A percentile compares a stretch with the other conserved stretches of the same genome.
Evolutionary conservation across 1,140 invertebrate genomes (phyloP).

Genomic region (Leptonema lineaticorne): DNA sequence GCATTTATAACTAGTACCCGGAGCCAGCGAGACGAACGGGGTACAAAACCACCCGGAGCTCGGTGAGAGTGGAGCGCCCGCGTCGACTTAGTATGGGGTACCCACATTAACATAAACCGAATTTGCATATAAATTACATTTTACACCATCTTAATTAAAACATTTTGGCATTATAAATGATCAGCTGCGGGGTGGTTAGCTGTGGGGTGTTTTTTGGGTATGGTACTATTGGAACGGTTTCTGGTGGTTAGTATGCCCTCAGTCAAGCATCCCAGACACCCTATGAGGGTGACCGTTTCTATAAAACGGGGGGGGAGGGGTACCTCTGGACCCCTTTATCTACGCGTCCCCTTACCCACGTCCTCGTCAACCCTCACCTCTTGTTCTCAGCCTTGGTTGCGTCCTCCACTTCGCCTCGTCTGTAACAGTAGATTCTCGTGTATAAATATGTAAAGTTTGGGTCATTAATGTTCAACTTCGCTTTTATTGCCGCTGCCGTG

Average conservation of each 20-base stretch:
- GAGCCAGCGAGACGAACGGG: slow-evolving; percentile 6
- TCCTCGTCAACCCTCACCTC: too few species aligned
- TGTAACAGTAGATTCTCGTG: slow-evolving; percentile 39
- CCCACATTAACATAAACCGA: slow-evolving; percentile 60
- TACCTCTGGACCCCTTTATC: too few species aligned
- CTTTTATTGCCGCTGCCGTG: slow-evolving; percentile 41
- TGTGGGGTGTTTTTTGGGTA: slow-evolving; percentile 27
- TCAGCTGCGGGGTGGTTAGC: slow-evolving; percentile 43
- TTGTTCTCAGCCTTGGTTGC: too few species aligned
- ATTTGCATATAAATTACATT: slow-evolving; percentile 62
- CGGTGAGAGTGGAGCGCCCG: neutral
- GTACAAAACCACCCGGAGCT: slow-evolving; percentile 19
- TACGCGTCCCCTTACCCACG: too few species aligned
- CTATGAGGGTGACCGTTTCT: neutral
- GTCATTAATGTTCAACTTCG: slow-evolving; percentile 42
- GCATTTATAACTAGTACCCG: slow-evolving; percentile 40
- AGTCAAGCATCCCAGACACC: slow-evolving; percentile 14
- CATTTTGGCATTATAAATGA: slow-evolving; percentile 62
- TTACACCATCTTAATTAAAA: slow-evolving; percentile 62
- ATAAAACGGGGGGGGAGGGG: slow-evolving; percentile 2
- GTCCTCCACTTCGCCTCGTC: neutral
- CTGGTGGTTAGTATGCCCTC: neutral
- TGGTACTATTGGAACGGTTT: neutral
- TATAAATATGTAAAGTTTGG: slow-evolving; percentile 43
- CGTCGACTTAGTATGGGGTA: slow-evolving; percentile 40